Conservation (phyloP, 2,888 invertebrate genomes). For the Dione juno region DNA sequence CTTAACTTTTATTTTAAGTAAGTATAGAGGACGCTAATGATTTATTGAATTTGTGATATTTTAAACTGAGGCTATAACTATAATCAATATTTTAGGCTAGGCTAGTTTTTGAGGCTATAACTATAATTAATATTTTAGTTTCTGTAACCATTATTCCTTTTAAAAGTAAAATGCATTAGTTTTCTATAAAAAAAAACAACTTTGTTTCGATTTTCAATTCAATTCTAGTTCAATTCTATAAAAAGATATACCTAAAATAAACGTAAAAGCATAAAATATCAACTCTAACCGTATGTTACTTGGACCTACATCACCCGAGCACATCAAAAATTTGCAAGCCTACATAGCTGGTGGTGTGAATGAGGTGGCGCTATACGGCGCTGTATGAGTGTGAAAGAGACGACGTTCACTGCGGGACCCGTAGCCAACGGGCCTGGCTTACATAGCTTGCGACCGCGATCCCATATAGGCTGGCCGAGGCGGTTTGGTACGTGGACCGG, state of each 20-base stretch:
- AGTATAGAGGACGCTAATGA: not conserved
- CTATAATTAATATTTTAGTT: no score
- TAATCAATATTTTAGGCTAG: not conserved
- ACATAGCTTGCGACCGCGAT: slow-evolving; percentile 55
- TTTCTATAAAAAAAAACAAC: no score
- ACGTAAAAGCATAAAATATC: not conserved
- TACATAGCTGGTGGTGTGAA: slow-evolving; percentile 8
- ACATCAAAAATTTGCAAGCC: slow-evolving; percentile 21
- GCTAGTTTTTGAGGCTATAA: no score
- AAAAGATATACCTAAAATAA: not conserved
- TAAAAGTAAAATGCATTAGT: no score
- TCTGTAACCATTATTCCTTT: no score
- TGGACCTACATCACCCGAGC: slow-evolving; percentile 19
- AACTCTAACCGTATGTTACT: slow-evolving; percentile 16
- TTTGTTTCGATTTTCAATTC: no score
- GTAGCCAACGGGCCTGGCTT: slow-evolving; percentile 58
- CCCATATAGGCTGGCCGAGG: slow-evolving; percentile 52
- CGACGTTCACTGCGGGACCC: slow-evolving; percentile 48
- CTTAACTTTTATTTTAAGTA: not conserved
- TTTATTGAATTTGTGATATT: not conserved
- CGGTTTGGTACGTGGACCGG: slow-evolving; percentile 60
- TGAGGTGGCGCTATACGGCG: slow-evolving; percentile 12
- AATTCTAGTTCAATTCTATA: not conserved
- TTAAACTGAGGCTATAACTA: not conserved
- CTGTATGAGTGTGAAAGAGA: slow-evolving; percentile 47